Base-by-base conservation (phyloP, 2,797 vertebrate species). In the Pampus argenteus region DNA sequence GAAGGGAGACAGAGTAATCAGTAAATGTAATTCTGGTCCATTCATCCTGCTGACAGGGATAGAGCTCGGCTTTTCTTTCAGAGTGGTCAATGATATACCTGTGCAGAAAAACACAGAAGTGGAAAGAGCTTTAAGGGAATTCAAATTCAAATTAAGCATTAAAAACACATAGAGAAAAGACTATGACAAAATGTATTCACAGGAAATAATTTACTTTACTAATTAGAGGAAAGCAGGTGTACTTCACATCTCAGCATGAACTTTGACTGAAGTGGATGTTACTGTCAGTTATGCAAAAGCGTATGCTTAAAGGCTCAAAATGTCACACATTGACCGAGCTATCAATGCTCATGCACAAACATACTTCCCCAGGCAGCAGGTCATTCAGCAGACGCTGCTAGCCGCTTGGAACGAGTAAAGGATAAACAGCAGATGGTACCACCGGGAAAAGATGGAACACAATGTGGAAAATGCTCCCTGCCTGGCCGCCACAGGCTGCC, bases 1-100 rank as follows among this genome's bases (percentile, higher is more conserved):
- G 68, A 65, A 96, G 90, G 0, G 87, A 87, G 38, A 96, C 93
- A 0, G 81, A 75, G 75, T 96, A 97, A 80, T 99, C 97, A 26
- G 74, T 45, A 9, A 96, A 98, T 60, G 81, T 74, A 36, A 95
- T 77, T 84, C 93, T 95, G 71, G 93, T 95, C 67, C 81, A 88
- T 74, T 98, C 97, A 79, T 98, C 96, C 84, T 93, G 91, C 71
- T 92, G 94, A 85, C 95, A 98, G 2, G 93, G 87, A 71, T 95
- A 98, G 34, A 92, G 89, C 59, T 94, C 79, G 17, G 89, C 57
- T 31, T 90, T 93, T 45, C 80, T 88, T 73, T 85, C 88, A 28
- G 89, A 94, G 78, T 89, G 93, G 74, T 91, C 94, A 89, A 98
- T 93, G 77, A 97, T 78, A 82, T 93, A 87, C 70, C 72, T 93